Evolutionary conservation across 2,888 invertebrate species (phyloP), one percentile per base, ranked within the genome.

Genomic region (Nomada flava): DNA sequence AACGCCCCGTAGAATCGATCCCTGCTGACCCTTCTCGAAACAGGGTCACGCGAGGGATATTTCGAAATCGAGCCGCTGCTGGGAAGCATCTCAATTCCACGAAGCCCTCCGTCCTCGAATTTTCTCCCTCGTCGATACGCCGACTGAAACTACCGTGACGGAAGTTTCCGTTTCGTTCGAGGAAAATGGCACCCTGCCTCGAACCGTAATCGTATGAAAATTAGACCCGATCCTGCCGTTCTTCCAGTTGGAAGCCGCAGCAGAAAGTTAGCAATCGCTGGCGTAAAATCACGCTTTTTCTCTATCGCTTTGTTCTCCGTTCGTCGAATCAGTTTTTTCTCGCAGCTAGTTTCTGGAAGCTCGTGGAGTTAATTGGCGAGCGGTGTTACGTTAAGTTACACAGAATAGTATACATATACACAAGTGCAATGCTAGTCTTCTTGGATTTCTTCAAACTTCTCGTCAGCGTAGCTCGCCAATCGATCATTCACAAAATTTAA

Each of bases 21-120:
- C 82, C 62, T 18, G 79, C 82, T 79, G 82, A 83, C 82, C 78
- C 71, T 82, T 75, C 82, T 63, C 74, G 82, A 79, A 78, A 74
- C 70, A 82, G 83, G 83, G 82, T 82, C 83, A 83, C 83, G 82
- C 83, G 82, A 83, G 77, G 83, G 77, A 83, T 82, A 83, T 77
- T 83, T 77, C 83, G 72, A 72, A 72, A 73, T 77, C 77, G 83
- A 80, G 80, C 63, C 82, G 77, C 82, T 69, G 53, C 76, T 36
- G 44, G 64, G 75, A 77, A 82, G 82, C 82, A 73, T 80, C 80
- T 80, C 80, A 63, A 79, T 80, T 80, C 80, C 67, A 79, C 64
- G 80, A 80, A 73, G 62, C 62, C 62, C 79, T 63, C 72, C 65
- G 73, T 67, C 79, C 80, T 73, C 67, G 62, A 63, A 68, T 73